phyloP scores from a whole-genome alignment of 2,797 vertebrate species.

The Nasua narica region DNA sequence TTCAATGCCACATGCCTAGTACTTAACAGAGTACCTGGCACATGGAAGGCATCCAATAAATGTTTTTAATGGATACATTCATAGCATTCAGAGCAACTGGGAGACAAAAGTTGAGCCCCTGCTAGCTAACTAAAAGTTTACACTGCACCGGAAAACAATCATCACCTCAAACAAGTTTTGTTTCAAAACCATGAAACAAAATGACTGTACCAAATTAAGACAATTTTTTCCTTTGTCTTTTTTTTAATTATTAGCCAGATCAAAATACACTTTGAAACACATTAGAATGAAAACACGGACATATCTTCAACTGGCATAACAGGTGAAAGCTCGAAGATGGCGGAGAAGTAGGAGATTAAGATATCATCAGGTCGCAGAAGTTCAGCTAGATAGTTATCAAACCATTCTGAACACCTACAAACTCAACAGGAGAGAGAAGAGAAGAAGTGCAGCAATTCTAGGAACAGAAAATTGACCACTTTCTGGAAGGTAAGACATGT shows the following conservation, averaged over 20 bases:
- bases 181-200: constrained; percentile 26
- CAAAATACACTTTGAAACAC: constrained; percentile 62
- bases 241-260: constrained; percentile 52
- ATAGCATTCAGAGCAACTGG: not conserved
- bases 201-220: not conserved
- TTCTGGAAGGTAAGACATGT: too few species aligned
- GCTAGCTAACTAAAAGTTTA: not conserved
- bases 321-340: not conserved
- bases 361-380: too few species aligned
- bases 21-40: not conserved
- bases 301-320: constrained; percentile 68
- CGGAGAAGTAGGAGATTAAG: too few species aligned
- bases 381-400: too few species aligned
- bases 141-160: not conserved
- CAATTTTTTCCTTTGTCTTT: too few species aligned
- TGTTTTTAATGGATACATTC: not conserved
- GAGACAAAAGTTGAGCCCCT: not conserved
- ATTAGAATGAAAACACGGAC: constrained; percentile 78
- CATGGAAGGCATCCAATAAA: not conserved
- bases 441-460: too few species aligned
- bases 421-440: too few species aligned
- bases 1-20: not conserved
- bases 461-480: too few species aligned
- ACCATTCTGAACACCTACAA: too few species aligned
- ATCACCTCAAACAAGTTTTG: not conserved